These are phyloP conservation scores for Pristionchus japonicus DNA, from an alignment of 2,888 invertebrate genomes.

Conservation along the genomic window DNA sequence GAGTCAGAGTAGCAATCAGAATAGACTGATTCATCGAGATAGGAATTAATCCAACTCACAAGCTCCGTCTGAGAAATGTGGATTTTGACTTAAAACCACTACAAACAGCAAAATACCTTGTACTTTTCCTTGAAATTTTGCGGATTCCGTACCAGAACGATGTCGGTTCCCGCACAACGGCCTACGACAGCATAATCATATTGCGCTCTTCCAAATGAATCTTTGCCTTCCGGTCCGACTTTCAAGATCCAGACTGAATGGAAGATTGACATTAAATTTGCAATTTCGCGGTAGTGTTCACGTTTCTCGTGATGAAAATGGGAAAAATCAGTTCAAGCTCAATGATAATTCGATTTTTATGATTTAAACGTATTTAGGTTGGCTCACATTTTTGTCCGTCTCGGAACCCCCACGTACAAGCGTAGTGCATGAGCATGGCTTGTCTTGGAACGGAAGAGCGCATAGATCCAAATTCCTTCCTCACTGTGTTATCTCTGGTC, in stretches of 20 bases:
- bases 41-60: background rate
- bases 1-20: background rate
- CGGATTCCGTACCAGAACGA: background rate
- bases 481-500: background rate
- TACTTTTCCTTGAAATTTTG: background rate
- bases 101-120: too few relatives aligned
- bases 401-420: background rate
- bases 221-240: background rate
- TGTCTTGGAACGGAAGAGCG: background rate
- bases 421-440: background rate
- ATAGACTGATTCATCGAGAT: background rate
- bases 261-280: too few relatives aligned
- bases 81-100: background rate
- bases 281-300: background rate
- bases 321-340: too few relatives aligned
- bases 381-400: background rate
- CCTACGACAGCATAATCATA: background rate
- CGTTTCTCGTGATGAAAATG: too few relatives aligned
- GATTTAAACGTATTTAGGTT: too few relatives aligned
- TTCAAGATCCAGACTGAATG: background rate
- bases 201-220: background rate
- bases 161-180: background rate
- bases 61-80: background rate
- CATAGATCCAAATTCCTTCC: background rate
- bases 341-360: too few relatives aligned